phyloP scores from a whole-genome alignment of 2,113 vertebrate genomes.

The Miniopterus natalensis region DNA sequence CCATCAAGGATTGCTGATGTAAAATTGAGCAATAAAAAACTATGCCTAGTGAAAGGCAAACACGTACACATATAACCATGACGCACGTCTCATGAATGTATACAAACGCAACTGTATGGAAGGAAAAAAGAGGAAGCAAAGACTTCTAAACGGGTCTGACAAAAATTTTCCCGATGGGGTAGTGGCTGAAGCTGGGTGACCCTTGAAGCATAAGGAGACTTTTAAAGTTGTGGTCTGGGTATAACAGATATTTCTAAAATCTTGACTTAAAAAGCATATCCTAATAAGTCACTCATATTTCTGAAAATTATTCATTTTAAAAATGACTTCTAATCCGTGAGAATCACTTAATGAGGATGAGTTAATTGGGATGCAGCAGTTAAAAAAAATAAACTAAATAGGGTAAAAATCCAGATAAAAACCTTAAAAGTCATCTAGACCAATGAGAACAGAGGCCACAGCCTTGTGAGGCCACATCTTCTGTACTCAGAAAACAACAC shows the following conservation, averaged over 20 bases:
- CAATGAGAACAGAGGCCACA: neutral
- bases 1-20: neutral
- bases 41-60: neutral
- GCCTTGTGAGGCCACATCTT: neutral
- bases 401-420: neutral
- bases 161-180: neutral
- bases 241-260: neutral
- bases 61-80: neutral
- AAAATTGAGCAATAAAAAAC: neutral
- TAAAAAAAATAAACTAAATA: neutral
- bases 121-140: neutral
- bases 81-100: neutral
- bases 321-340: constrained; percentile 6
- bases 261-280: constrained; percentile 35
- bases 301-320: neutral
- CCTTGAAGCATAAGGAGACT: neutral
- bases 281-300: neutral
- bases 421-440: neutral
- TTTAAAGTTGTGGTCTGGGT: neutral
- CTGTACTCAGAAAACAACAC: neutral
- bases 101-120: neutral
- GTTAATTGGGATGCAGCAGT: neutral
- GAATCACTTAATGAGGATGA: neutral
- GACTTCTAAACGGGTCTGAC: neutral
- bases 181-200: neutral